These are phyloP conservation scores for Oostethus manadensis DNA, from an alignment of 2,113 vertebrate species.

Conservation along the genomic window DNA sequence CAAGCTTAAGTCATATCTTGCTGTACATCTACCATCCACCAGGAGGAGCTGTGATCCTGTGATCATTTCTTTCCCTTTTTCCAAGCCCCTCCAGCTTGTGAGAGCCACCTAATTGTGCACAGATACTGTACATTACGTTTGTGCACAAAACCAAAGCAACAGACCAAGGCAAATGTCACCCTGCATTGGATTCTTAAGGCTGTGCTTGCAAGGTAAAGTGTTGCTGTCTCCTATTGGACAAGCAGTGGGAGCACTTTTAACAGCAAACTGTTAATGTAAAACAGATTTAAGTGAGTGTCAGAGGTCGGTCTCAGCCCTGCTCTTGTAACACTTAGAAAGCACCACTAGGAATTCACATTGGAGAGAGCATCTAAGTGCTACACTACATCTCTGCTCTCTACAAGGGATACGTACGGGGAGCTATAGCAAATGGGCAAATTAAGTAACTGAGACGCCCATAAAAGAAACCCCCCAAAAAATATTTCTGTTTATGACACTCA, in stretches of 20 bases:
- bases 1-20: constrained; percentile 7
- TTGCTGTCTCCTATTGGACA: too few relatives aligned
- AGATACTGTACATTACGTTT: not conserved
- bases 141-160: not conserved
- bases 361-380: not conserved
- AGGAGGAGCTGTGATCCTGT: constrained; percentile 57
- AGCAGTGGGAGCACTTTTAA: not conserved
- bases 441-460: too few relatives aligned
- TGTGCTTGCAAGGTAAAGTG: too few relatives aligned
- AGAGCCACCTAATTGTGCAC: constrained; percentile 50
- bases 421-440: too few relatives aligned
- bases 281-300: not conserved
- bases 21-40: constrained; percentile 29
- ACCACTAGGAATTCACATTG: constrained; percentile 23
- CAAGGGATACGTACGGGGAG: not conserved
- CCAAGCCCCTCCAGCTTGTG: not conserved
- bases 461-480: too few relatives aligned
- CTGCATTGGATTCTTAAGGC: too few relatives aligned
- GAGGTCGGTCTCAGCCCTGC: constrained; percentile 1
- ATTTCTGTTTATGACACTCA: too few relatives aligned
- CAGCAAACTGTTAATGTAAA: not conserved
- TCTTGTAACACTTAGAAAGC: constrained; percentile 37
- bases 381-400: not conserved
- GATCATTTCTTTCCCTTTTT: not conserved
- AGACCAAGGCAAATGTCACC: not conserved